Percentiles rank a stretch among this genome's conserved stretches.
Evolutionary conservation across 2,888 invertebrate species (phyloP).

Genomic region (Encarsia formosa): DNA sequence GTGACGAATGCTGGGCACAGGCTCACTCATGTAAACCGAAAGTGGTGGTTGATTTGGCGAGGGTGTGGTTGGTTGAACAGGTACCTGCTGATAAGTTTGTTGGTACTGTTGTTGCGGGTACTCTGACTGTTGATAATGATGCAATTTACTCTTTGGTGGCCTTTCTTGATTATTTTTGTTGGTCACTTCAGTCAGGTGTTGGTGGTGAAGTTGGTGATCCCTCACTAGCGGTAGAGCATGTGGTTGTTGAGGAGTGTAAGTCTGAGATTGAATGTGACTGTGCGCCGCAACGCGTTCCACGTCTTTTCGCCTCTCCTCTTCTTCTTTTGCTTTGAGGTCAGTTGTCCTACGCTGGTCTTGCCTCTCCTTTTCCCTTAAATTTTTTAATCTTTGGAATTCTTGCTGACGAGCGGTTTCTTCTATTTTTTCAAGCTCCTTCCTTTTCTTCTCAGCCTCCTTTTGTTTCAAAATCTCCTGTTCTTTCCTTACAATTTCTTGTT

Average conservation of each 20-base stretch:
- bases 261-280: slow-evolving; percentile 19
- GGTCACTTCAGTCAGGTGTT: slow-evolving; percentile 35
- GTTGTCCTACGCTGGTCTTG: slow-evolving; percentile 35
- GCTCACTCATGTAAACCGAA: slow-evolving; percentile 69
- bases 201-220: slow-evolving; percentile 37
- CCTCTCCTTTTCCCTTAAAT: slow-evolving; percentile 40
- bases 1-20: slow-evolving; percentile 52
- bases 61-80: slow-evolving; percentile 30
- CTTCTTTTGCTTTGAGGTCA: slow-evolving; percentile 38
- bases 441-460: slow-evolving; percentile 41
- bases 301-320: slow-evolving; percentile 34
- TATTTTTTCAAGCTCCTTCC: slow-evolving; percentile 40
- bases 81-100: background rate
- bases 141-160: slow-evolving; percentile 28
- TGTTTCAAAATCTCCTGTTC: slow-evolving; percentile 42
- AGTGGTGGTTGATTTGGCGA: slow-evolving; percentile 78
- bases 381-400: slow-evolving; percentile 42
- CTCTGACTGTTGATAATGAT: slow-evolving; percentile 21
- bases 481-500: slow-evolving; percentile 34
- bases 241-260: slow-evolving; percentile 18
- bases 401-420: slow-evolving; percentile 42
- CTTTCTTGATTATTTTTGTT: slow-evolving; percentile 29
- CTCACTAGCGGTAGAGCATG: slow-evolving; percentile 35
- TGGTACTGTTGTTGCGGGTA: slow-evolving; percentile 6
- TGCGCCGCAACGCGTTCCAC: slow-evolving; percentile 32